phyloP scores from a whole-genome alignment of 2,888 invertebrate species.

The Oscheius myriophilus region DNA sequence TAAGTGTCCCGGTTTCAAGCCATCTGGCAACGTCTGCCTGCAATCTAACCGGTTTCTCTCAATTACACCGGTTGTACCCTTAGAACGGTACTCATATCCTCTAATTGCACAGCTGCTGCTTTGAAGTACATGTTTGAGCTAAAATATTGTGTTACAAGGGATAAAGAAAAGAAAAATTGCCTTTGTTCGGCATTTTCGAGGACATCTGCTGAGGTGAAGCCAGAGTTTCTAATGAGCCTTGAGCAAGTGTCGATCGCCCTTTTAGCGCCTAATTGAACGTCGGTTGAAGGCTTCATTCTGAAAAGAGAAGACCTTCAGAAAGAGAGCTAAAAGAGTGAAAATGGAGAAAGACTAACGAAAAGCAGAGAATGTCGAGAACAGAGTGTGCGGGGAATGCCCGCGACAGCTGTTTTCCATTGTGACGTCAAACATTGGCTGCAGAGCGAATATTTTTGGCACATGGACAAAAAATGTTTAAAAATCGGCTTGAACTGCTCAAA shows the following conservation, averaged over 20 bases:
- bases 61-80: neutral
- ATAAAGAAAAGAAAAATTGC: neutral
- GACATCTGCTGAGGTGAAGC: neutral
- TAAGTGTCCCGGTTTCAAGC: neutral
- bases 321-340: neutral
- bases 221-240: neutral
- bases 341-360: neutral
- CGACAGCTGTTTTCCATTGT: no score
- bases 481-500: no score
- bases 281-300: constrained; percentile 7
- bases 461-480: no score
- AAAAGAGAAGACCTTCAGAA: neutral
- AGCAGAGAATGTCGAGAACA: no score
- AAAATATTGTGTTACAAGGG: neutral
- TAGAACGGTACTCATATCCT: neutral
- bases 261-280: constrained; percentile 7
- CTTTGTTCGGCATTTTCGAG: constrained; percentile 6
- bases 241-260: constrained; percentile 14
- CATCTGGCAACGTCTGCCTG: neutral
- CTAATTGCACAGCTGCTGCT: constrained; percentile 6
- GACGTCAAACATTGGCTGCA: no score
- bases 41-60: no score
- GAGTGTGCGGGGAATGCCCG: no score
- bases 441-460: no score
- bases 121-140: constrained; percentile 2